Evolutionary conservation across 2,888 invertebrate genomes (phyloP), one percentile per base, ranked within the genome.

Genomic region (Monoplex corrugatus): DNA sequence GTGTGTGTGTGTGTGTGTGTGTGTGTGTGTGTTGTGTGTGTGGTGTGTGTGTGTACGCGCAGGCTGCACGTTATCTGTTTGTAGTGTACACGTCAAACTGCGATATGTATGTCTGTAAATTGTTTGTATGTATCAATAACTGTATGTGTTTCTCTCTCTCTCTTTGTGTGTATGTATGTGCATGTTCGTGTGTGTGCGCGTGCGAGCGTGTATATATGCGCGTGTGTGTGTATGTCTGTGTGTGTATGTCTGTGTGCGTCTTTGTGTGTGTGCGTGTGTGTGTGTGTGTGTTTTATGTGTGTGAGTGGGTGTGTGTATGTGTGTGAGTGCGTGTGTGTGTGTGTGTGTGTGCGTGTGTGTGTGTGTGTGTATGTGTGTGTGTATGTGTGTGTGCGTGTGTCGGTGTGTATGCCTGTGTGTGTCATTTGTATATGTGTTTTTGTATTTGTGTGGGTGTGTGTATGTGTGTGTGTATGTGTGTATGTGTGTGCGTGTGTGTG

Each of bases 181-280:
- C n/a, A n/a, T n/a, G n/a, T n/a, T n/a, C n/a, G n/a, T n/a, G n/a
- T n/a, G n/a, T n/a, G n/a, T n/a, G n/a, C n/a, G n/a, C n/a, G n/a
- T n/a, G n/a, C n/a, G n/a, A n/a, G n/a, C n/a, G n/a, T n/a, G n/a
- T n/a, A n/a, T n/a, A n/a, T n/a, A n/a, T n/a, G n/a, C n/a, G n/a
- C n/a, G n/a, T n/a, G n/a, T n/a, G n/a, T n/a, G n/a, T n/a, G n/a
- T n/a, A n/a, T n/a, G n/a, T n/a, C n/a, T n/a, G n/a, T n/a, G n/a
- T n/a, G n/a, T n/a, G n/a, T n/a, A n/a, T n/a, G n/a, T n/a, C n/a
- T n/a, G n/a, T n/a, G n/a, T n/a, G n/a, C n/a, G n/a, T n/a, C 19
- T 78, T 38, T 78, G 78, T 78, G 78, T 78, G 78, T 78, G 78
- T 78, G 78, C 40, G 78, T 40, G 78, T 78, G 78, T 78, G 78